phyloP scores from a whole-genome alignment of 2,888 invertebrate genomes.

The Cerceris ruficornis region DNA sequence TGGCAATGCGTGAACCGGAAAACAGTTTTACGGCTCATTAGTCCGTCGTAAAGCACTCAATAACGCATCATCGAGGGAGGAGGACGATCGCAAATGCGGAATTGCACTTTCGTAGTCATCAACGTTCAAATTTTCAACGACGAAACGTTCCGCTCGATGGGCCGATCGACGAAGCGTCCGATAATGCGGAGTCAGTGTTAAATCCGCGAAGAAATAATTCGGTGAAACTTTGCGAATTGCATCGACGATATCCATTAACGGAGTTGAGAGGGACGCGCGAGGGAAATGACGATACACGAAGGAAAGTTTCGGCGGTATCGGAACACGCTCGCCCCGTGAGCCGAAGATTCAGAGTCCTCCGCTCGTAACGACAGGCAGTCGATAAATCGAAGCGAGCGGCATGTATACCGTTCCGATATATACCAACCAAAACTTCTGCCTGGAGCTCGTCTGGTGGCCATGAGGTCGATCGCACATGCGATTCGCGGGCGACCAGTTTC shows the following conservation, averaged over 20 bases:
- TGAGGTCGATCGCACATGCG: slow-evolving; percentile 64
- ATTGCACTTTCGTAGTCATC: not conserved
- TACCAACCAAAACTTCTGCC: slow-evolving; percentile 34
- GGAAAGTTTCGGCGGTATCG: not conserved
- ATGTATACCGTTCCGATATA: slow-evolving; percentile 24
- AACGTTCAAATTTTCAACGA: too few relatives aligned
- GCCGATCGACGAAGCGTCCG: too few relatives aligned
- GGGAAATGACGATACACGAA: not conserved
- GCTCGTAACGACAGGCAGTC: slow-evolving; percentile 18
- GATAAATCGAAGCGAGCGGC: slow-evolving; percentile 48
- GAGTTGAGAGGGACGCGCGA: not conserved
- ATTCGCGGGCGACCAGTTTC: slow-evolving; percentile 66
- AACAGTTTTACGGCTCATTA: slow-evolving; percentile 30
- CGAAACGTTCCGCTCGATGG: too few relatives aligned
- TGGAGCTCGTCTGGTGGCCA: slow-evolving; percentile 47
- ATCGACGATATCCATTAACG: not conserved
- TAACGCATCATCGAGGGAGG: slow-evolving; percentile 34
- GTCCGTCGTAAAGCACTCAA: slow-evolving; percentile 30
- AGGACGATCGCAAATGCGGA: slow-evolving; percentile 28
- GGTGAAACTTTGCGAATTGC: not conserved
- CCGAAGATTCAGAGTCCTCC: slow-evolving; percentile 6
- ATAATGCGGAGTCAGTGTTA: not conserved
- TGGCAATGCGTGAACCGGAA: not conserved
- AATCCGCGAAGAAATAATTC: not conserved
- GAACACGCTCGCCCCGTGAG: not conserved